Percentiles rank a stretch among this genome's conserved stretches.
Conservation (phyloP, 2,113 vertebrate species). For the Triplophysa siluroides region DNA sequence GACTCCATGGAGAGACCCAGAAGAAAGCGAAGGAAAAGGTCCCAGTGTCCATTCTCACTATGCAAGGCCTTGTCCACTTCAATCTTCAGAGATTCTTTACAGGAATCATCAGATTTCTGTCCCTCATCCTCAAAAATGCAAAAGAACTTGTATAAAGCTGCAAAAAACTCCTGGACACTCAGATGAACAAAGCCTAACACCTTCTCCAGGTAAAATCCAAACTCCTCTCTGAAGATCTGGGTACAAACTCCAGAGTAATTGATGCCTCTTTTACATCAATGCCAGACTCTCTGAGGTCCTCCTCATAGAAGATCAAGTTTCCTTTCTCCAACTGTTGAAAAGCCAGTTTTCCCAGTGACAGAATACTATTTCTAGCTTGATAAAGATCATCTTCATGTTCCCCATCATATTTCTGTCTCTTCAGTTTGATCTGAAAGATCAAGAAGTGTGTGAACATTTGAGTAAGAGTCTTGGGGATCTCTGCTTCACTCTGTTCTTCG, state of each 20-base stretch:
- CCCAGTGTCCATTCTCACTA: slow-evolving; percentile 1
- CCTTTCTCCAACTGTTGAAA: slow-evolving; percentile 15
- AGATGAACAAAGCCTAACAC: slow-evolving; percentile 13
- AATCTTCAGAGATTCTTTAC: not conserved
- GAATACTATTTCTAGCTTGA: not conserved
- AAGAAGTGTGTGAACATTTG: slow-evolving; percentile 16
- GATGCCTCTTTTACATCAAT: slow-evolving; percentile 3
- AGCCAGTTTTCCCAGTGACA: slow-evolving; percentile 7
- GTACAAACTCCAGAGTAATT: slow-evolving; percentile 3
- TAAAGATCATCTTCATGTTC: not conserved
- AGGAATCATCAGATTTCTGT: not conserved
- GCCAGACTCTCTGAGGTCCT: slow-evolving; percentile 1
- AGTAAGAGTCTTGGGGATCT: slow-evolving; percentile 11
- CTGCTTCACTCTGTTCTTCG: not conserved
- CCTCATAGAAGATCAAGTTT: slow-evolving; percentile 20
- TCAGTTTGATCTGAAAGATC: slow-evolving; percentile 9
- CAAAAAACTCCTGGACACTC: slow-evolving; percentile 9
- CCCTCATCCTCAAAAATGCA: not conserved
- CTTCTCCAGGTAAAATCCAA: not conserved
- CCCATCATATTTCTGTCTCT: not conserved
- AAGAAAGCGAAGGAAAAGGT: slow-evolving; percentile 10
- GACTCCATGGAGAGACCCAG: not conserved
- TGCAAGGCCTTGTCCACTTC: slow-evolving; percentile 10
- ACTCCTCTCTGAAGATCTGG: slow-evolving; percentile 19
- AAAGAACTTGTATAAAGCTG: not conserved